Evolutionary conservation across 2,797 vertebrate genomes (phyloP).

Genomic region (Philypnodon macrostomus): DNA sequence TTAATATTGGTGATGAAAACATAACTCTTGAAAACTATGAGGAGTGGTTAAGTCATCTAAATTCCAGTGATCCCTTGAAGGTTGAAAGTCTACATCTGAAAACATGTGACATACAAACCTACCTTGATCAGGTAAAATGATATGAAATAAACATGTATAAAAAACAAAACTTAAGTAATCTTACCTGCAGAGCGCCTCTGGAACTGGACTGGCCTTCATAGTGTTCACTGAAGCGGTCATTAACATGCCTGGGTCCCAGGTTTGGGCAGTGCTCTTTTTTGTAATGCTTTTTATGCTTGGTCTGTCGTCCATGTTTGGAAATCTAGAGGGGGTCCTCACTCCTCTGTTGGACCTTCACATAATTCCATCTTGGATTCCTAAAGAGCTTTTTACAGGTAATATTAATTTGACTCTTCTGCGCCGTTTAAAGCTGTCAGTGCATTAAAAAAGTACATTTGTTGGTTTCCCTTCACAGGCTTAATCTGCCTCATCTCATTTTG

Average conservation of each 20-base stretch:
- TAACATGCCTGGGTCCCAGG: constrained; percentile 86
- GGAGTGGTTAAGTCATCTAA: constrained; percentile 64
- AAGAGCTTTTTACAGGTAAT: constrained; percentile 81
- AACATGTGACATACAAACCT: constrained; percentile 77
- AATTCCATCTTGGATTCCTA: constrained; percentile 75
- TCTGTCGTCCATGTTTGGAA: constrained; percentile 92
- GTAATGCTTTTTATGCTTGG: constrained; percentile 89
- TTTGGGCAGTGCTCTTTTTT: constrained; percentile 90
- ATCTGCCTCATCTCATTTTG: constrained; percentile 76
- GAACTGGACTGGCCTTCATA: constrained; percentile 89
- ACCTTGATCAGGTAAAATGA: constrained; percentile 81
- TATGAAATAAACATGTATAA: not conserved
- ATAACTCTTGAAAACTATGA: constrained; percentile 77
- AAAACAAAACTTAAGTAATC: not conserved
- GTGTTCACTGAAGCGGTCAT: constrained; percentile 86
- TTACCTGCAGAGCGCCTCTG: constrained; percentile 80
- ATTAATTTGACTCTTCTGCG: constrained; percentile 27
- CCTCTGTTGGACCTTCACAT: constrained; percentile 80
- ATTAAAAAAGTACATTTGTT: not conserved
- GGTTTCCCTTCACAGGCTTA: constrained; percentile 62
- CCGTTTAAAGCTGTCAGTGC: too few species aligned
- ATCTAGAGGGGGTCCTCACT: constrained; percentile 83
- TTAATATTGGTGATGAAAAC: constrained; percentile 80
- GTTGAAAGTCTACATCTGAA: constrained; percentile 58
- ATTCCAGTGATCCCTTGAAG: constrained; percentile 46